Base-by-base conservation (phyloP, 2,113 vertebrate species). In the Poecile atricapillus region DNA sequence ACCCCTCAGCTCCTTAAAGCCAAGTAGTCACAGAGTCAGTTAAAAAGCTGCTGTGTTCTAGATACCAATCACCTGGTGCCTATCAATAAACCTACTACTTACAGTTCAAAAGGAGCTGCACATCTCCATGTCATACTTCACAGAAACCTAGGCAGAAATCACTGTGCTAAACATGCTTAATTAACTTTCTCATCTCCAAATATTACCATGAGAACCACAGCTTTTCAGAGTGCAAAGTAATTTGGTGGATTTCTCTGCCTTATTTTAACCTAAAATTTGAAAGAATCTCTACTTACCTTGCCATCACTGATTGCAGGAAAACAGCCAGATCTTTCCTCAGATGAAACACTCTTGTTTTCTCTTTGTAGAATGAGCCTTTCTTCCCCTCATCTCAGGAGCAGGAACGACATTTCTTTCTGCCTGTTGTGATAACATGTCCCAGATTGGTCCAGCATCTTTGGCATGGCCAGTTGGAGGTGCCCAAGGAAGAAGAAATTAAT, bases 91-190 rank as follows among this genome's bases (percentile, higher is more conserved):
- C 8, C 7, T 3, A 31, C 15, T 91, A 52, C 13, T 52, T 31
- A 27, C 1, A 18, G 4, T 55, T 73, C 63, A 85, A 55, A 67
- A 70, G 19, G 52, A 87, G 16, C 22, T 68, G 17, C 3, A 11
- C 0, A 0, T 59, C 7, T 67, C 22, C 15, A 3, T 25, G 7
- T n/a, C 14, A 25, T 1, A 44, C 11, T 67, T 59, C 47, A 50
- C 5, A 56, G 24, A 74, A 78, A 56, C 14, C 5, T 10, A 28
- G 69, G 37, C 12, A 74, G 43, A 87, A 84, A 62, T 3, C 24
- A n/a, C 17, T 18, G 35, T 37, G 18, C 21, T 58, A 52, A 75
- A 87, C 79, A 87, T 44, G 11, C 13, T 41, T 67, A 30, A 64
- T 71, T 23, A 78, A 24, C 28, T 62, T 78, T 85, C 13, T 70